phyloP scores from a whole-genome alignment of 2,888 invertebrate genomes.

The Tetragonisca angustula region DNA sequence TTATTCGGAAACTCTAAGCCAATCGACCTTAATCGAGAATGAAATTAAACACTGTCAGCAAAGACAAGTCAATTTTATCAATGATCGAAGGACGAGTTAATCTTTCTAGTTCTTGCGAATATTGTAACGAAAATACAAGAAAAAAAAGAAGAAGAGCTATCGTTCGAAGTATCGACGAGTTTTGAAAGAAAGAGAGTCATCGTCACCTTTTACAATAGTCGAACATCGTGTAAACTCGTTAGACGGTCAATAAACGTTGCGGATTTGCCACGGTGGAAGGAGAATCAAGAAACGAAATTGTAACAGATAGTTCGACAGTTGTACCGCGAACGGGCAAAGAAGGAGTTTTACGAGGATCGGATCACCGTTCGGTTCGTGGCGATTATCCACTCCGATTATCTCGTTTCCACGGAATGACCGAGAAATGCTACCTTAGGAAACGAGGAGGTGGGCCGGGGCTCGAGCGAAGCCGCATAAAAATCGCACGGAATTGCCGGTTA shows the following conservation, averaged over 20 bases:
- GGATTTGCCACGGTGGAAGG: not conserved
- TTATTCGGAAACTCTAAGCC: too few species aligned
- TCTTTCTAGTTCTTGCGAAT: too few species aligned
- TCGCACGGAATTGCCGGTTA: constrained; percentile 59
- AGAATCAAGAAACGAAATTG: not conserved
- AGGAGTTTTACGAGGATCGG: constrained; percentile 63
- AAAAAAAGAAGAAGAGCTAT: too few species aligned
- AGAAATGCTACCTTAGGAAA: constrained; percentile 66
- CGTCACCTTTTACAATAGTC: too few species aligned
- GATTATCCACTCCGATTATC: constrained; percentile 63
- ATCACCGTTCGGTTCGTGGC: constrained; percentile 55
- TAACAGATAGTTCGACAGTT: constrained; percentile 6
- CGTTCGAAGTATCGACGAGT: too few species aligned
- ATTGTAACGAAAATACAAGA: too few species aligned
- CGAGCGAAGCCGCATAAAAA: constrained; percentile 50
- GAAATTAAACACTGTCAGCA: too few species aligned
- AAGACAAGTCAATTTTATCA: too few species aligned
- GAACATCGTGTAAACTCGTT: not conserved
- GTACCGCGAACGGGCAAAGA: constrained; percentile 55
- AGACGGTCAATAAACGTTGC: not conserved
- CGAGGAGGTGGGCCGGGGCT: constrained; percentile 57
- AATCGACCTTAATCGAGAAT: too few species aligned
- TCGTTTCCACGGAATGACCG: constrained; percentile 64
- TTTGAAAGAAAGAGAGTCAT: too few species aligned
- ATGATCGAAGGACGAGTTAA: too few species aligned